Base-by-base conservation (phyloP, 2,797 vertebrate genomes). In the Crax fasciolata region DNA sequence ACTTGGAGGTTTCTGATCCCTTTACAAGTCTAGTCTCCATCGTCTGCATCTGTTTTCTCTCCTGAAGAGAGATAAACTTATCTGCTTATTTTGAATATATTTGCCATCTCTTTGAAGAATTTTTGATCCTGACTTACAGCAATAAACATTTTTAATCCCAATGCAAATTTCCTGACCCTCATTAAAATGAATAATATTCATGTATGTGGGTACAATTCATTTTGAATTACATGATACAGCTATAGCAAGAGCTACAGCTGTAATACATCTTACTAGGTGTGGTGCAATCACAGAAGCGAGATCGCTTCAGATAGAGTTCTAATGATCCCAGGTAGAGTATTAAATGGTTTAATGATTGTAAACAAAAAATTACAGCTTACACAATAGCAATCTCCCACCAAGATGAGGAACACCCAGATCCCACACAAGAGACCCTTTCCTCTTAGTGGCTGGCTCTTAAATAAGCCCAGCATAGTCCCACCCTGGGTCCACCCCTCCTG, bases 171-270 rank as follows among this genome's bases (percentile, higher is more conserved):
- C 43, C n/a, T 70, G 82, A 32, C 63, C 38, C 59, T 94, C 79
- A 72, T 94, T 93, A 90, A 93, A 90, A 87, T 87, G 61, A 76
- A 25, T 75, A 90, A 57, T 51, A 57, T 52, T 10, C 10, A 1
- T 67, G 90, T 92, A 71, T 57, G 25, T 39, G 28, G 25, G 13
- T 82, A 77, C 83, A 90, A 95, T 84, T 93, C 2, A 93, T 90
- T 92, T 82, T 79, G 20, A 28, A 71, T 86, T 95, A 94, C 93
- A 89, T 79, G 84, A 89, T 83, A 23, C 11, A 68, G 13, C 63
- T 54, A 71, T 10, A 58, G 48, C 30, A 86, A 87, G 15, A 87
- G 39, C 48, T 96, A 75, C 84, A 93, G 81, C 84, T 96, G 92
- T 78, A 92, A 89, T 90, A 94, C 38, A 63, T 95, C 84, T 90